Base-by-base conservation (phyloP, 2,113 vertebrate genomes). In the Picathartes gymnocephalus region DNA sequence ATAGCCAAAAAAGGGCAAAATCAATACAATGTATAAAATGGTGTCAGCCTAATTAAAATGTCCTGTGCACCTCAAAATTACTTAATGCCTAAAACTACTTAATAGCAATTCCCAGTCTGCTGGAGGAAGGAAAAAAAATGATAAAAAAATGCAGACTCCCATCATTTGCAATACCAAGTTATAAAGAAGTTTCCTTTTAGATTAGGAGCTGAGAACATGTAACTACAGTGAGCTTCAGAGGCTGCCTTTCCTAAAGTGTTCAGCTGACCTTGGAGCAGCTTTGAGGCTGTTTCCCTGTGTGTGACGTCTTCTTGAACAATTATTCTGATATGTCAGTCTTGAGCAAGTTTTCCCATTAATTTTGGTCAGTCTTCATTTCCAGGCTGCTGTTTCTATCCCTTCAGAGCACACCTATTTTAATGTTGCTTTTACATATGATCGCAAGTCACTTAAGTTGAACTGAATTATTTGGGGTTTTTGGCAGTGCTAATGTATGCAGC, bases 291-390 rank as follows among this genome's bases (percentile, higher is more conserved):
- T 80, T 69, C 54, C 53, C 58, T 1, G 0, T 42, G 27, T 1
- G 0, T 31, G 47, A 86, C 76, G 6, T 40, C 35, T 76, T 90
- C 68, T 40, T 53, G 24, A 88, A 23, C 35, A 62, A 11, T 78
- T 62, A 66, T 50, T 20, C 44, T 74, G 35, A 4, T 51, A 7
- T 40, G 48, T 91, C 91, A 92, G 72, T 64, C 80, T 51, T 56
- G 69, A 92, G 86, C 60, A 95, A 84, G 60, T 40, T 91, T 81
- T 44, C 82, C 82, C 76, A 84, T 91, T 94, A 15, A 81, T 93
- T 90, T 62, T 79, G 64, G 86, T 47, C 80, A 88, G 51, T 65
- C 56, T 62, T 90, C 47, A 24, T 86, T 88, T 90, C 39, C 60
- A 87, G 48, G 42, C 72, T 68, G 86, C 54, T 86, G 30, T 90